Evolutionary conservation across 1,140 invertebrate genomes (phyloP).

Genomic region (Brachionus koreanus): DNA sequence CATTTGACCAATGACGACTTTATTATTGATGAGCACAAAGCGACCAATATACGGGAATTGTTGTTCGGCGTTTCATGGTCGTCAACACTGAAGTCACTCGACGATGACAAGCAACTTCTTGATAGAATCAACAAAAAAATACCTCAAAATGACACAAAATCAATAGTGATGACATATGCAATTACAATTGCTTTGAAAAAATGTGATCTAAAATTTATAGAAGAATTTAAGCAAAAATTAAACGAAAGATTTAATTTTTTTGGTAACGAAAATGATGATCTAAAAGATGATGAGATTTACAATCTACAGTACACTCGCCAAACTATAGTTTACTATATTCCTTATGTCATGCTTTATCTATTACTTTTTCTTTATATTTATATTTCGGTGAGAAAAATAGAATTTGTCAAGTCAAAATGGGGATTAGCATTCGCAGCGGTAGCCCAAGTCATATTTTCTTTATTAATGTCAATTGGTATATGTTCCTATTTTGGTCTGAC

Average conservation of each 20-base stretch:
- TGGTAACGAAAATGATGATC: not conserved
- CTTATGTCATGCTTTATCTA: conserved; percentile 47
- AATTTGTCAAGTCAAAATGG: conserved; percentile 84
- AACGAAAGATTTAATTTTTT: conserved; percentile 13
- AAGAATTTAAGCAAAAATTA: conserved; percentile 24
- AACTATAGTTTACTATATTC: conserved; percentile 38
- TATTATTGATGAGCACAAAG: conserved; percentile 9
- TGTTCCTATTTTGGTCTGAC: conserved; percentile 80
- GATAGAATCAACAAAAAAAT: not conserved
- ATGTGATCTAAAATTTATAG: conserved; percentile 63
- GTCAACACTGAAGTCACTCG: not conserved
- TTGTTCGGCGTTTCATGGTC: conserved; percentile 37
- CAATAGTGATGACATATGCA: conserved; percentile 77
- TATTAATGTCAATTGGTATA: conserved; percentile 86
- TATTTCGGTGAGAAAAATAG: conserved; percentile 64
- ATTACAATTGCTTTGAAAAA: conserved; percentile 79
- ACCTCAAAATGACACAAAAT: conserved; percentile 15
- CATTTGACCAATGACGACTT: not conserved
- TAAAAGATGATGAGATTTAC: not conserved
- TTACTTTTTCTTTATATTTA: conserved; percentile 47
- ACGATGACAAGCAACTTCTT: not conserved
- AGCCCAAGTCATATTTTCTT: conserved; percentile 77
- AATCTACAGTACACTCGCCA: conserved; percentile 33
- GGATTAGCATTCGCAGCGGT: conserved; percentile 83
- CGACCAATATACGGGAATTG: not conserved